Base-by-base conservation (phyloP, 2,888 invertebrate species). In the Chrysolina oricalcia region DNA sequence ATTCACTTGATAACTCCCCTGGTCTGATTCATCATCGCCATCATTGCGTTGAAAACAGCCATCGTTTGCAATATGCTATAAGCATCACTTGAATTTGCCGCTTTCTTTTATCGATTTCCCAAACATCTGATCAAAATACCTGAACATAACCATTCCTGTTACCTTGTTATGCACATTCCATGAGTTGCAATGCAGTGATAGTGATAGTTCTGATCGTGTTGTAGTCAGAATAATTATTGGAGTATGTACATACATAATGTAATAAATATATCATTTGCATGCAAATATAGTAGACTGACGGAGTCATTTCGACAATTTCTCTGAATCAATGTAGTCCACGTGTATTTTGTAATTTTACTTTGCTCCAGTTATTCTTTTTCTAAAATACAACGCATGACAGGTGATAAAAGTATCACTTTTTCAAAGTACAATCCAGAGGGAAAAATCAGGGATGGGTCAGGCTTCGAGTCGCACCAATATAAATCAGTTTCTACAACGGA, bases 61-160 rank as follows among this genome's bases (percentile, higher is more conserved):
- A 43, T 15, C 13, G 43, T 27, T 27, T 27, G 2, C 5, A 27
- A 35, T 35, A 35, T 35, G 35, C 35, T 6, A 35, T 35, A 4
- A n/a, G 6, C 21, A 17, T 23, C 13, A 35, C 15, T 59, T 35
- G n/a, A 59, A 59, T 59, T 59, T 35, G 59, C 59, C 35, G 59
- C 35, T 27, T 59, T 35, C n/a, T 59, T 27, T 27, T 59, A 59
- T 59, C n/a, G 59, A 59, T 59, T 59, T 59, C n/a, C 27, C n/a
- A 15, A 59, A 59, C 59, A 27, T 8, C 59, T 35, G 27, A 35
- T 27, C 27, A 23, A 17, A 27, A 59, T 59, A 27, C 17, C 35
- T 35, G 59, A n/a, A 23, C n/a, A 35, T 27, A 27, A 59, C 59
- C n/a, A 27, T 27, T 1, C 15, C 50, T 59, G 53, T 21, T 23